A percentile compares a stretch with the other conserved stretches of the same genome.
These are phyloP conservation scores for Zelostemma sp. DNA, from an alignment of 1,140 invertebrate species.

Conservation along the genomic window DNA sequence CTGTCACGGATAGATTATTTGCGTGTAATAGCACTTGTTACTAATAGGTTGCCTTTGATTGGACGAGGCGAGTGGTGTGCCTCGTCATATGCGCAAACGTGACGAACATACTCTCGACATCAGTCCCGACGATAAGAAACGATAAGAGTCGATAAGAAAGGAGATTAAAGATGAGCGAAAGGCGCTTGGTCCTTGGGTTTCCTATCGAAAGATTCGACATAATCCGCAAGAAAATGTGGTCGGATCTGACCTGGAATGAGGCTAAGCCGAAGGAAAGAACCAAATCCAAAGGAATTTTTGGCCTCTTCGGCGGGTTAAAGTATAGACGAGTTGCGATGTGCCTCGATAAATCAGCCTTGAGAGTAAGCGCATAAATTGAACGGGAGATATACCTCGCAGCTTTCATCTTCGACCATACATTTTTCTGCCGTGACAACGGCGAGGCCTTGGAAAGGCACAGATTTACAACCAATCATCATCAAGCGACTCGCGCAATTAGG, in stretches of 20 bases:
- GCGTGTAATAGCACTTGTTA: constrained; percentile 45
- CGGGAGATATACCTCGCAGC: neutral
- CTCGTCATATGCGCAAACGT: constrained; percentile 38
- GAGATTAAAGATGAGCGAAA: constrained; percentile 5
- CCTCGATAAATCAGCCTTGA: neutral
- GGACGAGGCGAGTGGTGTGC: constrained; percentile 29
- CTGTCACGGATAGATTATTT: constrained; percentile 41
- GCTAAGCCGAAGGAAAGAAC: too few species aligned
- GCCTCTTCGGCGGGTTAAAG: neutral
- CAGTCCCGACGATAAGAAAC: constrained; percentile 15
- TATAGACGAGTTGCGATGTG: neutral
- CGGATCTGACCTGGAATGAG: too few species aligned
- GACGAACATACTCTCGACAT: too few species aligned
- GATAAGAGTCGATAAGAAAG: constrained; percentile 31
- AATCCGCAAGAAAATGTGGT: neutral
- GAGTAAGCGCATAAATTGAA: neutral
- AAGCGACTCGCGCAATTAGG: constrained; percentile 16
- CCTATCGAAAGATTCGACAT: too few species aligned
- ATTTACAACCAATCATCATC: constrained; percentile 19
- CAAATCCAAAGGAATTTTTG: neutral
- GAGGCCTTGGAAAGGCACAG: constrained; percentile 10
- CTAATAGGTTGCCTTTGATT: constrained; percentile 41
- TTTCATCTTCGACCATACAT: neutral
- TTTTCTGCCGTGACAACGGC: neutral
- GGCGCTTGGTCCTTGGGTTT: neutral